Evolutionary conservation across 2,113 vertebrate genomes (phyloP).

Genomic region (Tetrax tetrax): DNA sequence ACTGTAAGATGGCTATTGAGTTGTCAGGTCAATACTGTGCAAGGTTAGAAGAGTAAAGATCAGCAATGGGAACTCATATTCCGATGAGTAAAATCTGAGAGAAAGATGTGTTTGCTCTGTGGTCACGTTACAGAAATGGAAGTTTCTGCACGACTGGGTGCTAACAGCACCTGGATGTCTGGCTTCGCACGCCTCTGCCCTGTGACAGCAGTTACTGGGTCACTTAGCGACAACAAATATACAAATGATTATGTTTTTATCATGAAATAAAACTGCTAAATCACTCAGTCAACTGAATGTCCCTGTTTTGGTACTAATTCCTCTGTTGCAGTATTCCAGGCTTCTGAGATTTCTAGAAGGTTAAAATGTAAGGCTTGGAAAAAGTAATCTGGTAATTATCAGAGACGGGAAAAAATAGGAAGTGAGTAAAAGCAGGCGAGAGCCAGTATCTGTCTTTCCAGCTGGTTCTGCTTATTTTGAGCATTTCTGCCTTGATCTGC

Average conservation of each 20-base stretch:
- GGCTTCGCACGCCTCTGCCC: not conserved
- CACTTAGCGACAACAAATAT: not conserved
- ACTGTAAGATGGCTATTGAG: not conserved
- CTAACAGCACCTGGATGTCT: not conserved
- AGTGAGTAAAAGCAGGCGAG: constrained; percentile 14
- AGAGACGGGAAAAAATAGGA: not conserved
- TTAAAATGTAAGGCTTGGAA: constrained; percentile 19
- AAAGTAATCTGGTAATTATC: constrained; percentile 47
- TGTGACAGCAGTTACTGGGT: not conserved
- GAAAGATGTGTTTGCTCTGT: not conserved
- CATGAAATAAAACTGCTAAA: not conserved
- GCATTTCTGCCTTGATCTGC: constrained; percentile 5
- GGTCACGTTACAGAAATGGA: not conserved
- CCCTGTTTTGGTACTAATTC: not conserved
- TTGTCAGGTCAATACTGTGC: not conserved
- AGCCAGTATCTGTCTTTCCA: constrained; percentile 47
- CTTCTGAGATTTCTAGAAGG: constrained; percentile 1
- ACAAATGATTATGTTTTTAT: not conserved
- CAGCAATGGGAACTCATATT: not conserved
- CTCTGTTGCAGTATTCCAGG: not conserved
- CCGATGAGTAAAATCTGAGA: not conserved
- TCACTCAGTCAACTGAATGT: not conserved
- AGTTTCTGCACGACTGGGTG: not conserved
- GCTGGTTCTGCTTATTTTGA: constrained; percentile 51
- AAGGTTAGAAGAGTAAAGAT: not conserved